Evolutionary conservation across 2,888 invertebrate species (phyloP).

Genomic region (Schizotus pectinicornis): DNA sequence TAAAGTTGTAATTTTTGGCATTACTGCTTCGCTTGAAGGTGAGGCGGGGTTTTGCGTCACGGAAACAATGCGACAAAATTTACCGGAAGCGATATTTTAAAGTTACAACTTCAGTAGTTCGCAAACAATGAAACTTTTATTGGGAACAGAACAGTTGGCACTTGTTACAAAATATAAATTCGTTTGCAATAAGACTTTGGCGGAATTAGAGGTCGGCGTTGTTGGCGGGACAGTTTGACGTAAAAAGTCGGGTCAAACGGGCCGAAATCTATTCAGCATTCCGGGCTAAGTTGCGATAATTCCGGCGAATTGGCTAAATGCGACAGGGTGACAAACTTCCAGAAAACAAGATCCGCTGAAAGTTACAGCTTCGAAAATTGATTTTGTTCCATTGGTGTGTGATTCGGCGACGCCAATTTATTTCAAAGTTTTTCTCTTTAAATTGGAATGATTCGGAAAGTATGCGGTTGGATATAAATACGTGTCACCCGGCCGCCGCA

Average conservation of each 20-base stretch:
- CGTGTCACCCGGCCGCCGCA: background rate
- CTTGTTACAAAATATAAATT: no score
- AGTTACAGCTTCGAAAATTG: constrained; percentile 18
- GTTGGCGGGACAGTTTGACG: no score
- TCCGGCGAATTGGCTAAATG: constrained; percentile 12
- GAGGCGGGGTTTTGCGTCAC: no score
- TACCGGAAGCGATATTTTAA: no score
- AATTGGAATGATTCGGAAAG: constrained; percentile 18
- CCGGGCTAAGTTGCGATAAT: background rate
- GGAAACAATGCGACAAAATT: no score
- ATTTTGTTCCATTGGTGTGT: constrained; percentile 17
- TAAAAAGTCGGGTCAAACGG: constrained; percentile 1
- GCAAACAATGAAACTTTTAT: no score
- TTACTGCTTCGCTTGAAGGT: no score
- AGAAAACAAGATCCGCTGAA: constrained; percentile 21
- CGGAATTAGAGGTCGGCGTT: no score
- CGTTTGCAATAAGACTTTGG: no score
- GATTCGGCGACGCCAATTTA: constrained; percentile 18
- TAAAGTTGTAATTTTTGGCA: no score
- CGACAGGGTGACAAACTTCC: constrained; percentile 14
- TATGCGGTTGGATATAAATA: constrained; percentile 22
- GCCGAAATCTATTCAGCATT: constrained; percentile 3
- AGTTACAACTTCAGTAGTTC: no score
- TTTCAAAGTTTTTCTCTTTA: constrained; percentile 18
- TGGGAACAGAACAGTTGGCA: no score